phyloP scores from a whole-genome alignment of 2,113 vertebrate genomes.

The Phrynocephalus versicolor region DNA sequence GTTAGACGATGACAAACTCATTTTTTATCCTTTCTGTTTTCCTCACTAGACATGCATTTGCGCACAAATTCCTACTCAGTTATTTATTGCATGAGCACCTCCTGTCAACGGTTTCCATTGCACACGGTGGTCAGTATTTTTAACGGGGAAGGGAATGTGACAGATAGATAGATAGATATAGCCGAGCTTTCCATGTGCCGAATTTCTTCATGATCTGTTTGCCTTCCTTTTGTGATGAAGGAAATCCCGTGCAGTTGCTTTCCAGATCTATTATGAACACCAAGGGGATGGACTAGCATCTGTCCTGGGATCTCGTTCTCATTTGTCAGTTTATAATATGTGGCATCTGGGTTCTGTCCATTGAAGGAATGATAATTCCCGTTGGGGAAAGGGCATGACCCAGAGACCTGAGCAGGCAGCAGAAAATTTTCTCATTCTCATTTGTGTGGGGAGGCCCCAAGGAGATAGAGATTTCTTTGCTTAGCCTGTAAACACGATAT shows the following conservation, averaged over 20 bases:
- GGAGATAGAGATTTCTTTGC: too few species aligned
- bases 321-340: background rate
- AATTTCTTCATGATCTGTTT: background rate
- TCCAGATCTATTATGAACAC: background rate
- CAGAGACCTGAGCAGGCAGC: too few species aligned
- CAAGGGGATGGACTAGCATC: background rate
- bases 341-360: too few species aligned
- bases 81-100: background rate
- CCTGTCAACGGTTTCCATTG: background rate
- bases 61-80: background rate
- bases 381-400: too few species aligned
- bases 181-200: background rate
- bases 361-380: too few species aligned
- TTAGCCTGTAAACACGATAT: too few species aligned
- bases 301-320: background rate
- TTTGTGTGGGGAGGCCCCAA: too few species aligned
- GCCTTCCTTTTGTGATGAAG: background rate
- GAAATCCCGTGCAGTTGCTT: background rate
- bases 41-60: background rate
- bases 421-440: too few species aligned
- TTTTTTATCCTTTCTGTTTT: conserved; percentile 11
- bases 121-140: background rate
- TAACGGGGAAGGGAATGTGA: background rate
- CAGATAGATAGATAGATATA: background rate
- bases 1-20: background rate